phyloP scores from a whole-genome alignment of 2,888 invertebrate genomes.

The Mellilla xanthometata region DNA sequence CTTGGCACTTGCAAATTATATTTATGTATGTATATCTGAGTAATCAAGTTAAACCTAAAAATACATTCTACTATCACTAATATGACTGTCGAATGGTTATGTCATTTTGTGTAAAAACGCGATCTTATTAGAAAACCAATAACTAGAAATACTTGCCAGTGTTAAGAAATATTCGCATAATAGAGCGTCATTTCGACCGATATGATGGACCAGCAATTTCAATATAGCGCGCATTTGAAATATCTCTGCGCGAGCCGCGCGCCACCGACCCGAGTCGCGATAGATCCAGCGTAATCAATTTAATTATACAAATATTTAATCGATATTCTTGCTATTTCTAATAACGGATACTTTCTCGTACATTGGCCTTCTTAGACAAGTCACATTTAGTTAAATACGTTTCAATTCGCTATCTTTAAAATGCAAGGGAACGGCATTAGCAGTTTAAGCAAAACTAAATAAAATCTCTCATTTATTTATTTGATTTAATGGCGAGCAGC shows the following conservation, averaged over 20 bases:
- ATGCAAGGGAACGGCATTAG: too few species aligned
- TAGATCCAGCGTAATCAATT: conserved; percentile 59
- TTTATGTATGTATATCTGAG: too few species aligned
- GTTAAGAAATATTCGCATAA: conserved; percentile 45
- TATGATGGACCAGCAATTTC: conserved; percentile 68
- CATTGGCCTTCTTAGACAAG: not conserved
- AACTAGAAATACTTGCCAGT: conserved; percentile 17
- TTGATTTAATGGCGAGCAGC: too few species aligned
- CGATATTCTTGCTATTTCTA: conserved; percentile 29
- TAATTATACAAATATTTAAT: conserved; percentile 65
- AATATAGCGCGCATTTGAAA: conserved; percentile 77
- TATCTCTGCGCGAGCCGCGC: conserved; percentile 55
- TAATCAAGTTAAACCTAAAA: too few species aligned
- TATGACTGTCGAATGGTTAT: too few species aligned
- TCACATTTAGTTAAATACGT: too few species aligned
- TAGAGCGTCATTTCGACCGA: conserved; percentile 60
- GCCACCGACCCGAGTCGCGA: conserved; percentile 46
- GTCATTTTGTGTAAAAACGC: too few species aligned
- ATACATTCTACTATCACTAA: too few species aligned
- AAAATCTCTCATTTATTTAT: too few species aligned
- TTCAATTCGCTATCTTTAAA: too few species aligned
- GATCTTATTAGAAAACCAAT: not conserved
- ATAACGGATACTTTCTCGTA: not conserved
- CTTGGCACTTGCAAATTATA: too few species aligned
- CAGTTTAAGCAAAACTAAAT: too few species aligned